Conservation (phyloP, 2,113 vertebrate species). For the Scortum barcoo region DNA sequence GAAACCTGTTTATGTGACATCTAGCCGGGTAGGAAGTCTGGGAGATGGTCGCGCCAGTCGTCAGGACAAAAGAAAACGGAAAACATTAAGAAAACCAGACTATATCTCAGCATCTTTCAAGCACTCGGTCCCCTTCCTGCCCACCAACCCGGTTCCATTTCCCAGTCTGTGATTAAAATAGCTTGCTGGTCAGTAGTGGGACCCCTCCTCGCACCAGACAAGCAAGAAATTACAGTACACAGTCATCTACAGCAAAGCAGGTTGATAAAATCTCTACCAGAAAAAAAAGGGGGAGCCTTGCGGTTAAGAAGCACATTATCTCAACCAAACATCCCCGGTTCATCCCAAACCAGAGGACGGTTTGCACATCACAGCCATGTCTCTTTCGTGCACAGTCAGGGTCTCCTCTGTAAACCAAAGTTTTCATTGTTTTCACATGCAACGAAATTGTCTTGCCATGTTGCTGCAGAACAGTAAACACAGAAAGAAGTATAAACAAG, state of each 20-base stretch:
- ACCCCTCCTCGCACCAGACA: conserved; percentile 9
- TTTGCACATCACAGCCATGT: neutral
- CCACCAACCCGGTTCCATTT: conserved; percentile 12
- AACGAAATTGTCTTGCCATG: too few relatives aligned
- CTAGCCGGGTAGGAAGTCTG: neutral
- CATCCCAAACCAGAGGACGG: neutral
- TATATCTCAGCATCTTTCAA: conserved; percentile 37
- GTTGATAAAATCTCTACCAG: neutral
- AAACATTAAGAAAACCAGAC: conserved; percentile 12
- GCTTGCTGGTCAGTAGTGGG: conserved; percentile 16
- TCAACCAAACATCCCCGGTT: neutral
- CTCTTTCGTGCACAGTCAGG: neutral
- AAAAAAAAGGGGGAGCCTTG: neutral
- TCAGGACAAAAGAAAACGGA: neutral
- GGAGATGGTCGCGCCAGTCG: neutral
- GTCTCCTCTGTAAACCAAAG: neutral
- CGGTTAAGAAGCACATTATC: neutral
- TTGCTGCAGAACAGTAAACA: too few relatives aligned
- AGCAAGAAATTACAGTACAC: conserved; percentile 16
- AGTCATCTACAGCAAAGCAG: neutral
- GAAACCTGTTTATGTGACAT: conserved; percentile 13
- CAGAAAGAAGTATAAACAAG: too few relatives aligned
- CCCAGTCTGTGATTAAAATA: conserved; percentile 46
- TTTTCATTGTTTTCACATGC: too few relatives aligned
- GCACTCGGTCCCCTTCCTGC: neutral